Evolutionary conservation across 2,888 invertebrate genomes (phyloP).

Genomic region (Polymixis flavicincta): DNA sequence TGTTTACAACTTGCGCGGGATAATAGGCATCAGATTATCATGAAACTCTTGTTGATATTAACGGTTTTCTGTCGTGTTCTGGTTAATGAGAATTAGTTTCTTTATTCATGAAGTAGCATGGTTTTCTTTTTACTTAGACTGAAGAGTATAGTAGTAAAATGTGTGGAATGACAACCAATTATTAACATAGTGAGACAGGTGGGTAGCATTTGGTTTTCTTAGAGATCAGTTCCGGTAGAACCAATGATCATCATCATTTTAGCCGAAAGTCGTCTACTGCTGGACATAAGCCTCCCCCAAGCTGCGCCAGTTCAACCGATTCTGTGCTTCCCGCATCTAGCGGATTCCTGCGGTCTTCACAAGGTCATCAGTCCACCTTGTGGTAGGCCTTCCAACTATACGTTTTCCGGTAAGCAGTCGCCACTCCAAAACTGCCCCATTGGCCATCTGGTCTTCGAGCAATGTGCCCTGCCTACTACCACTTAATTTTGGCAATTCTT

Average conservation of each 20-base stretch:
- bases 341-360: no score
- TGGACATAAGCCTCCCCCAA: no score
- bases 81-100: constrained; percentile 35
- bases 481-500: no score
- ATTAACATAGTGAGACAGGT: neutral
- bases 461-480: no score
- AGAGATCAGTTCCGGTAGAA: neutral
- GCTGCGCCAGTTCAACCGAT: no score
- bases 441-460: no score
- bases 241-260: neutral
- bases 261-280: no score
- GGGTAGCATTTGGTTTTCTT: neutral
- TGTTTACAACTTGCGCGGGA: constrained; percentile 40
- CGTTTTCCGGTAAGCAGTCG: no score
- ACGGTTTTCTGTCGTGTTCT: constrained; percentile 31
- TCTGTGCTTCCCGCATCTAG: no score
- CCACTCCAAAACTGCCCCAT: no score
- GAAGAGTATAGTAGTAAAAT: neutral
- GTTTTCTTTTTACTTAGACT: constrained; percentile 1
- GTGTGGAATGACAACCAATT: neutral
- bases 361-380: no score
- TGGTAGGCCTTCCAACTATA: no score
- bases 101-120: constrained; percentile 14
- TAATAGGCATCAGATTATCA: constrained; percentile 56
- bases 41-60: constrained; percentile 50